phyloP scores from a whole-genome alignment of 2,113 vertebrate genomes.

The Coregonus clupeaformis region DNA sequence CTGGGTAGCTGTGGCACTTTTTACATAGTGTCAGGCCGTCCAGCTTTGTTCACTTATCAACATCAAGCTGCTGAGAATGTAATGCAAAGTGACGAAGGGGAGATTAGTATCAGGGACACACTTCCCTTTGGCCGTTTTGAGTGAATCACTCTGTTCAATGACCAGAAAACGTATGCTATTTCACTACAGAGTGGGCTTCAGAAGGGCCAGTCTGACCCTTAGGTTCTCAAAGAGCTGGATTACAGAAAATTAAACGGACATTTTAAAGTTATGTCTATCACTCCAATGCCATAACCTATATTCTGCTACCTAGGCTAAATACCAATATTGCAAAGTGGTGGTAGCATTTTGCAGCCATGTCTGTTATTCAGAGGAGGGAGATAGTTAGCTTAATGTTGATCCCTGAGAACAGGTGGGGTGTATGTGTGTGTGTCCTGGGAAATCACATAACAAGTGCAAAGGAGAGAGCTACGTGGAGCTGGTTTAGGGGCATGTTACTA shows the following conservation, averaged over 20 bases:
- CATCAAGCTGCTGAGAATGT: slow-evolving; percentile 24
- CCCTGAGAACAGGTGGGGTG: slow-evolving; percentile 47
- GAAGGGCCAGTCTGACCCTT: background rate
- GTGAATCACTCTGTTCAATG: slow-evolving; percentile 17
- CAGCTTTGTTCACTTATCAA: slow-evolving; percentile 47
- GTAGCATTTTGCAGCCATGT: slow-evolving; percentile 18
- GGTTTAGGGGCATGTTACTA: slow-evolving; percentile 39
- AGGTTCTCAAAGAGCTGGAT: background rate
- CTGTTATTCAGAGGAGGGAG: slow-evolving; percentile 31
- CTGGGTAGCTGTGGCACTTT: slow-evolving; percentile 36
- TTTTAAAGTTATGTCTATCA: no score
- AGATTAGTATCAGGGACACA: slow-evolving; percentile 34
- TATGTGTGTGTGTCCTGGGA: slow-evolving; percentile 14
- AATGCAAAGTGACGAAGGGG: slow-evolving; percentile 15
- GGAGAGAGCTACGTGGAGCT: slow-evolving; percentile 37
- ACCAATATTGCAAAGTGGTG: slow-evolving; percentile 8
- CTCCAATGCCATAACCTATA: no score
- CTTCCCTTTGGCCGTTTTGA: slow-evolving; percentile 29
- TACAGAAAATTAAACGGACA: no score
- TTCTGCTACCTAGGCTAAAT: slow-evolving; percentile 15
- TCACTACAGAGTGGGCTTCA: background rate
- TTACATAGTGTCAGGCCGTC: slow-evolving; percentile 48
- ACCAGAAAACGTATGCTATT: background rate
- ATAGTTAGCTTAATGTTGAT: slow-evolving; percentile 28
- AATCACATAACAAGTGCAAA: slow-evolving; percentile 28